Conservation (phyloP, 2,888 invertebrate species). For the Emesis russula region DNA sequence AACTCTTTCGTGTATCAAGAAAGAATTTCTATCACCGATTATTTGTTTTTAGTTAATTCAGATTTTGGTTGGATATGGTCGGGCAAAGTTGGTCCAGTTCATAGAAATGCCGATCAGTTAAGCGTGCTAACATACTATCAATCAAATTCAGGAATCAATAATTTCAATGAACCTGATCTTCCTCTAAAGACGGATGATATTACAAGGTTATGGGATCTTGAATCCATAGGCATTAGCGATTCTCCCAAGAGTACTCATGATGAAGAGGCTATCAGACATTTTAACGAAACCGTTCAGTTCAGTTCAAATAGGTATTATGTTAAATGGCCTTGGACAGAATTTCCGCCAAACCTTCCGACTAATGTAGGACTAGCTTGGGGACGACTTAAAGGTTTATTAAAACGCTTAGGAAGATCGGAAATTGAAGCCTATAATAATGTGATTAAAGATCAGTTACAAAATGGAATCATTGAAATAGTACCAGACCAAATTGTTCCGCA, state of each 20-base stretch:
- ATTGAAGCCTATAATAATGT: constrained; percentile 31
- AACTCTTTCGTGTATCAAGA: constrained; percentile 48
- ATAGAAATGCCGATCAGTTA: not conserved
- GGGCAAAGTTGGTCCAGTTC: constrained; percentile 34
- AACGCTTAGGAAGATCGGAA: constrained; percentile 35
- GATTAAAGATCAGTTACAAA: constrained; percentile 42
- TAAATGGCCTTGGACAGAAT: constrained; percentile 72
- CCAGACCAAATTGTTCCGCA: not conserved
- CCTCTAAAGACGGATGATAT: constrained; percentile 55
- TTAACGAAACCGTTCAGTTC: constrained; percentile 42
- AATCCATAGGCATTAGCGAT: constrained; percentile 83
- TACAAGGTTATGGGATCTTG: constrained; percentile 76
- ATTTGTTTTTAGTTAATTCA: constrained; percentile 71
- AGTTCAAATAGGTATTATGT: constrained; percentile 60
- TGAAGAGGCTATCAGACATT: constrained; percentile 37
- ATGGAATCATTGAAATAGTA: constrained; percentile 50
- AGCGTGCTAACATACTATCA: constrained; percentile 22
- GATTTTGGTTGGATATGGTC: constrained; percentile 79
- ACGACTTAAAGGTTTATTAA: constrained; percentile 50
- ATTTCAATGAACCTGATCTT: constrained; percentile 63
- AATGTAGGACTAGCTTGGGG: constrained; percentile 70
- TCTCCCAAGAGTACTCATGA: constrained; percentile 62
- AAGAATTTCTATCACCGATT: constrained; percentile 53
- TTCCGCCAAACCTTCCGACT: constrained; percentile 59
- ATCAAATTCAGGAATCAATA: not conserved